A percentile compares a stretch with the other conserved stretches of the same genome.
phyloP scores from a whole-genome alignment of 2,888 invertebrate genomes.

The Psococerastis gibbosa region DNA sequence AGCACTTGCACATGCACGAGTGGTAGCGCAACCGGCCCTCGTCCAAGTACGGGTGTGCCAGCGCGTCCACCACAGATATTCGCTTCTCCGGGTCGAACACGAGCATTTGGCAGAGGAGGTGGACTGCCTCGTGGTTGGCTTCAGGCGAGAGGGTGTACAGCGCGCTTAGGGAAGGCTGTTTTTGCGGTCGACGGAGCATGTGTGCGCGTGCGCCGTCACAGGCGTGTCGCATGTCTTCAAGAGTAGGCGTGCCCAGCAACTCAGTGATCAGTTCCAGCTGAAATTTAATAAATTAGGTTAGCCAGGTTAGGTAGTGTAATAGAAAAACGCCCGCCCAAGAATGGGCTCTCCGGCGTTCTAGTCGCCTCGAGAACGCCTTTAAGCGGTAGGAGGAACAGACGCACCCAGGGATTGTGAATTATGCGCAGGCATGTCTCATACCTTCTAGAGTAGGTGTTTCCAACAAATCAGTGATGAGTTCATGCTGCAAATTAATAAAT shows the following conservation, averaged over 20 bases:
- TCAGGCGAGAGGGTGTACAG: slow-evolving; percentile 83
- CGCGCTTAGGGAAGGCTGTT: slow-evolving; percentile 71
- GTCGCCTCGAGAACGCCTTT: slow-evolving; percentile 98
- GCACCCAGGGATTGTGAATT: slow-evolving; percentile 77
- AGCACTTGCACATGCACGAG: slow-evolving; percentile 99
- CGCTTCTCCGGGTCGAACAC: slow-evolving; percentile 95
- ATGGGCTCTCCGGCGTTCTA: too few species aligned
- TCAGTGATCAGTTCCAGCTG: slow-evolving; percentile 95
- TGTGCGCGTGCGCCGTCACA: slow-evolving; percentile 89
- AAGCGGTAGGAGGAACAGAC: slow-evolving; percentile 74
- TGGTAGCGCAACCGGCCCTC: slow-evolving; percentile 97
- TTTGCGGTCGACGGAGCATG: slow-evolving; percentile 72
- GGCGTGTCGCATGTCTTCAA: slow-evolving; percentile 92
- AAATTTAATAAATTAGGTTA: too few species aligned
- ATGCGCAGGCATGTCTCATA: slow-evolving; percentile 90
- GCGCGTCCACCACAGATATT: slow-evolving; percentile 83
- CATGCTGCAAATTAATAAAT: too few species aligned
- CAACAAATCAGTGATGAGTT: slow-evolving; percentile 89
- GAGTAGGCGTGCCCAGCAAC: slow-evolving; percentile 83
- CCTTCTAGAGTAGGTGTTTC: slow-evolving; percentile 92
- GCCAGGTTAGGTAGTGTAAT: too few species aligned
- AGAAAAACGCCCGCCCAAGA: too few species aligned
- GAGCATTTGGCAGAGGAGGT: slow-evolving; percentile 91
- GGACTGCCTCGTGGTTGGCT: slow-evolving; percentile 95
- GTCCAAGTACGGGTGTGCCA: slow-evolving; percentile 93